These are phyloP conservation scores for Aeoliscus strigatus DNA, from an alignment of 2,797 vertebrate species.

Conservation along the genomic window DNA sequence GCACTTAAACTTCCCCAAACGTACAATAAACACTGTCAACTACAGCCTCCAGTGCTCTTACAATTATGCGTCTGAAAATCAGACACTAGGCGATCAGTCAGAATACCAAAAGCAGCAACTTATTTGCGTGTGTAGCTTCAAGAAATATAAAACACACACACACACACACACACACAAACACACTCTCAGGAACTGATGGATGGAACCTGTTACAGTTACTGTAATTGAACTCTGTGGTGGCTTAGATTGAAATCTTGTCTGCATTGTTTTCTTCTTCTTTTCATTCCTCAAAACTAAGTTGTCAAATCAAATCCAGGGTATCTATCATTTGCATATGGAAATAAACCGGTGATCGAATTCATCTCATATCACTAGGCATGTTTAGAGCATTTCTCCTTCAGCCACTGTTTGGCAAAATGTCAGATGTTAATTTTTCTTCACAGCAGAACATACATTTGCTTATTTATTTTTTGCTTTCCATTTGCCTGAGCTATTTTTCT, in stretches of 20 bases:
- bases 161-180: too few species aligned
- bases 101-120: too few species aligned
- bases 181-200: too few species aligned
- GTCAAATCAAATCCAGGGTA: slow-evolving; percentile 32
- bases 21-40: neutral
- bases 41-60: neutral
- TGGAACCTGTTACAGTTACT: too few species aligned
- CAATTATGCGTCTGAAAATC: too few species aligned
- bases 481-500: slow-evolving; percentile 25
- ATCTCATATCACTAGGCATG: slow-evolving; percentile 28
- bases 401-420: slow-evolving; percentile 35
- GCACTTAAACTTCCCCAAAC: neutral
- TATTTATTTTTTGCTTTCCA: slow-evolving; percentile 29
- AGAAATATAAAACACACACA: too few species aligned
- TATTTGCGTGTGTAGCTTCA: too few species aligned
- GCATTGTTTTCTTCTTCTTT: slow-evolving; percentile 44
- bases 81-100: too few species aligned
- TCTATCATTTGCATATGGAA: slow-evolving; percentile 47
- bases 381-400: slow-evolving; percentile 16
- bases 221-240: too few species aligned
- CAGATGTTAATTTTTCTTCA: slow-evolving; percentile 33
- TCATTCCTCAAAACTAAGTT: slow-evolving; percentile 39
- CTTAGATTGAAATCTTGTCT: slow-evolving; percentile 38
- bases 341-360: slow-evolving; percentile 44
- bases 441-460: slow-evolving; percentile 24